A percentile compares a stretch with the other conserved stretches of the same genome.
Evolutionary conservation across 2,113 vertebrate species (phyloP).

Genomic region (Arizona elegans): DNA sequence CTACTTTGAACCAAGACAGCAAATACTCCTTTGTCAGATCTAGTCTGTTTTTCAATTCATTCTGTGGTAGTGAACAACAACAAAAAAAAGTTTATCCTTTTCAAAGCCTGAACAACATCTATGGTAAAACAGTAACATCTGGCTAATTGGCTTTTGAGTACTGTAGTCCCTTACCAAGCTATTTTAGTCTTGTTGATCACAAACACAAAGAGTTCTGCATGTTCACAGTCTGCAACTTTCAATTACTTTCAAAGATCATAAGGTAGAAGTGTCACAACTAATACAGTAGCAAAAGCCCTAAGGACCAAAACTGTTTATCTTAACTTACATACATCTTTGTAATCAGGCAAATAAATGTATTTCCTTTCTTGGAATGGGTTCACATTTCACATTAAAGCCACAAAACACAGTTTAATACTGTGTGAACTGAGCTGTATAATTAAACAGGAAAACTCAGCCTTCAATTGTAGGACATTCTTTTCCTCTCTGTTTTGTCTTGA

Average conservation of each 20-base stretch:
- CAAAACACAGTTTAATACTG: background rate
- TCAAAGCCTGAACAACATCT: background rate
- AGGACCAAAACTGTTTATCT: background rate
- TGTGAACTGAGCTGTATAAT: background rate
- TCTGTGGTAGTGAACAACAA: background rate
- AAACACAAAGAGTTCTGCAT: background rate
- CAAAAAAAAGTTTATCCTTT: background rate
- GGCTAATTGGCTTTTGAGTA: slow-evolving; percentile 60
- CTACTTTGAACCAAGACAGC: background rate
- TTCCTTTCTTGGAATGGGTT: background rate
- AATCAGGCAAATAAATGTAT: rapidly evolving
- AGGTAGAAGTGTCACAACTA: background rate
- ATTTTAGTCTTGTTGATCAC: slow-evolving; percentile 48
- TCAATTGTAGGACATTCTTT: background rate
- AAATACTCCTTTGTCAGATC: background rate
- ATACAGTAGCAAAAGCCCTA: background rate
- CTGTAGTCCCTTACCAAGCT: slow-evolving; percentile 40
- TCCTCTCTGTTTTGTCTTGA: too few species aligned
- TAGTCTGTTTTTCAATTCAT: background rate
- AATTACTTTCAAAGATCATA: background rate
- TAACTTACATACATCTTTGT: too few species aligned
- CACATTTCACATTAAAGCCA: background rate
- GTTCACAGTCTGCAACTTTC: background rate
- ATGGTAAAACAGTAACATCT: background rate
- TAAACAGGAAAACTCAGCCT: background rate